Evolutionary conservation across 2,888 invertebrate species (phyloP), one percentile per base, ranked within the genome.

Genomic region (Plemyria rubiginata): DNA sequence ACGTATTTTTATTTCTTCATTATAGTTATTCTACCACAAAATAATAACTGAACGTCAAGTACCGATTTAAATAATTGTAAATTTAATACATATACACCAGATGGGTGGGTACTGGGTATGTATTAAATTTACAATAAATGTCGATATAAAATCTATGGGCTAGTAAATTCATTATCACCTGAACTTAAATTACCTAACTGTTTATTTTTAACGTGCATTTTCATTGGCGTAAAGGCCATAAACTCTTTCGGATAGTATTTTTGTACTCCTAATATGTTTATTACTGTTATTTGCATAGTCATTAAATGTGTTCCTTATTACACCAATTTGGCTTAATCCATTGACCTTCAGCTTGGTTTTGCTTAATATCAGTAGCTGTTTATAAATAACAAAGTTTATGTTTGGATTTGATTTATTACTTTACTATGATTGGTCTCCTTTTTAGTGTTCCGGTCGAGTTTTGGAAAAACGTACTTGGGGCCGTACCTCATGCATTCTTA

Each of bases 241-340:
- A 64, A 60, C 38, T 46, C 38, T 36, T 9, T 7, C 48, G 11
- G 45, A 62, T 41, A 49, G n/a, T 38, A 62, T 60, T 64, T 63
- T 62, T 53, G 66, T 68, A 61, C 63, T 66, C 55, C 11, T 38
- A 38, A 67, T 66, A 45, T 63, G 62, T 71, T 68, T 70, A 70
- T 68, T 55, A 54, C 68, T 9, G 60, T 43, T 67, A 71, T 70
- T 68, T 71, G 70, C 66, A 69, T 65, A 68, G 61, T 56, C 54
- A 67, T 70, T 70, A 68, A 62, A 61, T 45, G 61, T 67, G 64
- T 68, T 71, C 68, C 71, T 68, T 70, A 71, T 70, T 70, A 66
- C 57, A 66, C 63, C 67, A 67, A 71, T 71, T 70, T 68, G 54
- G 66, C 11, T 43, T 50, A 65, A 70, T 65, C 67, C 46, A 66